A percentile compares a stretch with the other conserved stretches of the same genome.
Evolutionary conservation across 2,797 vertebrate species (phyloP).

Genomic region (Alosa sapidissima): DNA sequence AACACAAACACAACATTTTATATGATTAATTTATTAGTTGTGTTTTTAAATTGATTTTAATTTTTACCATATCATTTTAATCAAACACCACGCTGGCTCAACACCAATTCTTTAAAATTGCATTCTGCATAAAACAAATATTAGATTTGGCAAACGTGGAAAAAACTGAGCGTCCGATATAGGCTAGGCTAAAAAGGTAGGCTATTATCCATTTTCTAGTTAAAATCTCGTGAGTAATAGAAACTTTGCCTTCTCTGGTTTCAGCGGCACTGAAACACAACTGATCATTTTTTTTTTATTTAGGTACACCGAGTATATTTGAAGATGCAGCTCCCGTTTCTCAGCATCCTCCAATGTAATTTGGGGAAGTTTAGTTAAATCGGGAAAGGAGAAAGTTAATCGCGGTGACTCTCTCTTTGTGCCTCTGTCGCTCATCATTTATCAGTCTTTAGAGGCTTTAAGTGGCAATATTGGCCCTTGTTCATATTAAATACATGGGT

Average conservation of each 20-base stretch:
- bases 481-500: conserved; percentile 72
- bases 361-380: conserved; percentile 77
- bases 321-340: conserved; percentile 37
- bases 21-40: not conserved
- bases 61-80: not conserved
- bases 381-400: conserved; percentile 76
- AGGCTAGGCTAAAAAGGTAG: not conserved
- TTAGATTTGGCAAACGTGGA: not conserved
- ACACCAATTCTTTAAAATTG: not conserved
- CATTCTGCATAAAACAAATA: not conserved
- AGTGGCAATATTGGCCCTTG: conserved; percentile 70
- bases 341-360: conserved; percentile 72
- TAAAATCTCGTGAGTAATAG: not conserved
- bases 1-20: not conserved
- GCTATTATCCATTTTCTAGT: not conserved
- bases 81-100: not conserved
- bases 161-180: not conserved
- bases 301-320: not conserved
- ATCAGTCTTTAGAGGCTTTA: conserved; percentile 80
- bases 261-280: not conserved
- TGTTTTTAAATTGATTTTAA: not conserved
- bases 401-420: conserved; percentile 77
- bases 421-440: conserved; percentile 80
- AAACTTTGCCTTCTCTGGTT: not conserved
- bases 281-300: no score